These are phyloP conservation scores for Drosophila subpulchrella DNA, from an alignment of 1,140 invertebrate genomes.

Conservation along the genomic window DNA sequence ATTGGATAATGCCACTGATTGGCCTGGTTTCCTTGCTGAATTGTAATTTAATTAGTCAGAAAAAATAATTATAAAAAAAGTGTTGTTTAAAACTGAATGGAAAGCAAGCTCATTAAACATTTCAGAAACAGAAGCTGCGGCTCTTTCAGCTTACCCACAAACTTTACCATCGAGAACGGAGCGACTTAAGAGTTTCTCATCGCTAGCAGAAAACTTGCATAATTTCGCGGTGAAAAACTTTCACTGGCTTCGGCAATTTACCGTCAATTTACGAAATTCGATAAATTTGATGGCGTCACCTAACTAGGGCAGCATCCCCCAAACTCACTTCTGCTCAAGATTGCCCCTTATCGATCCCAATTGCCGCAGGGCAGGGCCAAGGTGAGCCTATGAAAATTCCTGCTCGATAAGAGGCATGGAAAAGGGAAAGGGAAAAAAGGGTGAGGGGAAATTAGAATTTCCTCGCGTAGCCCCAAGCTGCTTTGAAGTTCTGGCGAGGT, in stretches of 20 bases:
- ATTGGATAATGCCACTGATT: slow-evolving; percentile 17
- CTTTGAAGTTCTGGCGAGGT: slow-evolving; percentile 67
- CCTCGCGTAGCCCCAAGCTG: slow-evolving; percentile 53
- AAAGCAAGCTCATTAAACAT: not conserved
- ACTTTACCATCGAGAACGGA: not conserved
- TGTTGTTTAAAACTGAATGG: not conserved
- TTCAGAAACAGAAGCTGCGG: not conserved
- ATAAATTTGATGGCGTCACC: slow-evolving; percentile 48
- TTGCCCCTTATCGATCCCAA: slow-evolving; percentile 61
- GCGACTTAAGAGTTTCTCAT: slow-evolving; percentile 13
- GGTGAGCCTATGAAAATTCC: slow-evolving; percentile 47
- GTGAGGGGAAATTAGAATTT: slow-evolving; percentile 55
- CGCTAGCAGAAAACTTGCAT: slow-evolving; percentile 35
- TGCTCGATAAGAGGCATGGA: slow-evolving; percentile 55
- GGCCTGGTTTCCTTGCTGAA: not conserved
- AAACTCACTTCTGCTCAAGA: slow-evolving; percentile 2
- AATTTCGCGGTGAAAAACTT: slow-evolving; percentile 44
- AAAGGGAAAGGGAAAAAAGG: slow-evolving; percentile 6
- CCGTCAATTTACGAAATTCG: slow-evolving; percentile 49
- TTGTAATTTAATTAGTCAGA: slow-evolving; percentile 48
- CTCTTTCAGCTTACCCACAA: slow-evolving; percentile 5
- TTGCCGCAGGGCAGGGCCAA: slow-evolving; percentile 32
- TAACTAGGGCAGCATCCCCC: slow-evolving; percentile 30
- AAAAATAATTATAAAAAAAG: not conserved
- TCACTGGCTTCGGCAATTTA: slow-evolving; percentile 26